phyloP scores from a whole-genome alignment of 2,113 vertebrate genomes.

The Peromyscus maniculatus region DNA sequence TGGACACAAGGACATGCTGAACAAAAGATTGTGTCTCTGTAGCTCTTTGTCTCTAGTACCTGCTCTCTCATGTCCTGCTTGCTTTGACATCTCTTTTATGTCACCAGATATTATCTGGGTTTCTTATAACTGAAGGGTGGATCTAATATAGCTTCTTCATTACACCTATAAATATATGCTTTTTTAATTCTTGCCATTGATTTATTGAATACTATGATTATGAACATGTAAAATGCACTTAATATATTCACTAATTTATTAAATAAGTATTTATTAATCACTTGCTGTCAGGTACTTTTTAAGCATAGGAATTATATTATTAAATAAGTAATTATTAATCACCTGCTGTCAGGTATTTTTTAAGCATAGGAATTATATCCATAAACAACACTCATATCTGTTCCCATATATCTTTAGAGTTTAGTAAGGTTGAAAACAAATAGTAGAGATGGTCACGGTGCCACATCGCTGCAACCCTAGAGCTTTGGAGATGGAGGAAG shows the following conservation, averaged over 20 bases:
- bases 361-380: neutral
- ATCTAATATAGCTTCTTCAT: neutral
- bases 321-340: neutral
- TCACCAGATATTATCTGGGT: neutral
- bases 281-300: neutral
- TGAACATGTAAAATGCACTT: neutral
- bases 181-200: conserved; percentile 17
- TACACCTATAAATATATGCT: neutral
- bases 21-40: neutral
- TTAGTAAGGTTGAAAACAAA: neutral
- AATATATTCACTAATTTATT: neutral
- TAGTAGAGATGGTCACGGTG: neutral
- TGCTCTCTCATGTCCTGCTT: neutral
- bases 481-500: no score
- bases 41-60: neutral
- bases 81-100: neutral
- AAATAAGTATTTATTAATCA: neutral
- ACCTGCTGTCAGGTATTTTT: neutral
- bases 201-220: neutral
- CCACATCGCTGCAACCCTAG: no score
- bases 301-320: neutral
- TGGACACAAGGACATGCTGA: neutral
- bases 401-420: neutral
- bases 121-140: neutral
- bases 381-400: neutral